Conservation (phyloP, 2,113 vertebrate species). For the Gobius niger region DNA sequence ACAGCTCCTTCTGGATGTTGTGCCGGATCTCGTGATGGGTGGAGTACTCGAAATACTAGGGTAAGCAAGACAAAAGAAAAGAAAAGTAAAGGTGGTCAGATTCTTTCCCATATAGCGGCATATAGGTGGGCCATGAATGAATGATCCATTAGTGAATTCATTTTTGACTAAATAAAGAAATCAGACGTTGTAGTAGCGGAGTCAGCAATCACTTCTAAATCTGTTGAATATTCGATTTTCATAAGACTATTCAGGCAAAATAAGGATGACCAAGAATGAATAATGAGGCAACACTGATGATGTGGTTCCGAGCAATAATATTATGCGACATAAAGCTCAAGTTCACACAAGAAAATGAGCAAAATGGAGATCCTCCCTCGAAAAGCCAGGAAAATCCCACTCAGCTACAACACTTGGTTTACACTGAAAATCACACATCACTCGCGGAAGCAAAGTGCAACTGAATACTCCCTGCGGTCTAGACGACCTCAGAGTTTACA, state of each 20-base stretch:
- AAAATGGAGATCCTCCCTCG: too few species aligned
- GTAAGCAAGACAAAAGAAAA: slow-evolving; percentile 18
- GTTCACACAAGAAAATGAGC: neutral
- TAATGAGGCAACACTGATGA: too few species aligned
- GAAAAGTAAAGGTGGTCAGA: neutral
- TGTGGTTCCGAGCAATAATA: too few species aligned
- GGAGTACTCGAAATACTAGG: slow-evolving; percentile 94
- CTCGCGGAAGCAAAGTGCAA: neutral
- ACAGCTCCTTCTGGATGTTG: slow-evolving; percentile 95
- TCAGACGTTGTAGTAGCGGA: too few species aligned
- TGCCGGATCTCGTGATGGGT: slow-evolving; percentile 89
- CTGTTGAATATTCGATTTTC: too few species aligned
- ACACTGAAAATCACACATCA: neutral
- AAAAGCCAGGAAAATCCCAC: neutral
- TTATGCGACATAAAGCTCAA: neutral
- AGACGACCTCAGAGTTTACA: slow-evolving; percentile 2
- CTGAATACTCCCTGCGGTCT: slow-evolving; percentile 5
- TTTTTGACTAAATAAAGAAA: too few species aligned
- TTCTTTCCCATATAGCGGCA: neutral
- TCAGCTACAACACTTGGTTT: neutral
- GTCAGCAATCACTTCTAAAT: too few species aligned
- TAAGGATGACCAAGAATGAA: too few species aligned
- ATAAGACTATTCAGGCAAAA: too few species aligned
- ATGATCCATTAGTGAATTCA: too few species aligned
- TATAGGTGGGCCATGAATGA: too few species aligned